Base-by-base conservation (phyloP, 2,113 vertebrate species). In the Mohoua ochrocephala region DNA sequence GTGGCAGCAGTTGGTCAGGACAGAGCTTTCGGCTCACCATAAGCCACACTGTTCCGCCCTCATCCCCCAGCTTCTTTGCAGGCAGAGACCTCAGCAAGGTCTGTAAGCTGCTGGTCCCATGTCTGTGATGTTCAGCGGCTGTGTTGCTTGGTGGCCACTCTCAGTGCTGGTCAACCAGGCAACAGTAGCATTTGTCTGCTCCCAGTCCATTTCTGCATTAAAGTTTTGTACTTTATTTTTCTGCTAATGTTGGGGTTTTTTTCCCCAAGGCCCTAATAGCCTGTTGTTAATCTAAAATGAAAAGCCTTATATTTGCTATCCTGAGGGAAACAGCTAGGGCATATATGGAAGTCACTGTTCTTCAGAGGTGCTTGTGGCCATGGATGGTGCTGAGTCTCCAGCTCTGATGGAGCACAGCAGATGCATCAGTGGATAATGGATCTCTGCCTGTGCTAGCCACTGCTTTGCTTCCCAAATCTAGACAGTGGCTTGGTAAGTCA, bases 401-500 rank as follows among this genome's bases (percentile, higher is more conserved):
- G 4, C 14, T 81, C 68, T 42, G 69, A 56, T 42, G 20, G 31
- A 77, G 44, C 53, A 33, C 44, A 33, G 53, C 27, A 44, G 27
- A 37, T 37, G 7, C 47, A 49, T 59, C 50, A 64, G 23, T 11
- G 70, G 69, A 31, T 53, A 80, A 56, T 35, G 53, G 2, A 9
- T 16, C 17, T 85, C 30, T 91, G 70, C n/a, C 42, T 61, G 37
- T 49, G 39, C 21, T 74, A 57, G 21, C 52, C 31, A 31, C 73
- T 77, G 42, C 15, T 71, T 81, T 80, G 12, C 37, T 81, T 86
- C 95, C 27, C 50, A 53, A 42, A 91, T 60, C 75, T 60, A 28
- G 21, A 74, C 45, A 87, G 28, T 45, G 67, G 20, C 41, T 96
- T 79, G 67, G 47, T 68, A 95, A 95, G 39, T 91, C 60, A 93